Evolutionary conservation across 2,113 vertebrate genomes (phyloP).

Genomic region (Lepisosteus osseus): DNA sequence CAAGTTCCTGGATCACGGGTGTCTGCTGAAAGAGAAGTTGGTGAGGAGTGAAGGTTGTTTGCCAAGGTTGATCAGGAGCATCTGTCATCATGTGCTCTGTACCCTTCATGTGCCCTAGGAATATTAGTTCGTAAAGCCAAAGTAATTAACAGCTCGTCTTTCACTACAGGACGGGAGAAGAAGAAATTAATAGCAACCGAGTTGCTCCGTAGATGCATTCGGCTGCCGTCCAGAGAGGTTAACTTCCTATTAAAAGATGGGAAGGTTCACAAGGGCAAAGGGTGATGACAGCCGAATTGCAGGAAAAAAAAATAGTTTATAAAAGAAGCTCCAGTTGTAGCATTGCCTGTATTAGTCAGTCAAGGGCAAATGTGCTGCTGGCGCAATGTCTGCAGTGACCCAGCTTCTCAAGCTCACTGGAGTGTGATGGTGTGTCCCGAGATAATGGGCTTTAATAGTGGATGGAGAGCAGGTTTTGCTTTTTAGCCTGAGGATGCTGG

Average conservation of each 20-base stretch:
- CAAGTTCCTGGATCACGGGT: not conserved
- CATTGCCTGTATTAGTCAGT: slow-evolving; percentile 16
- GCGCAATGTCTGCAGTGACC: slow-evolving; percentile 30
- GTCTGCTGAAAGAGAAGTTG: not conserved
- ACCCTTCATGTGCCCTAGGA: slow-evolving; percentile 29
- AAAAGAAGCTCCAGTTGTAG: not conserved
- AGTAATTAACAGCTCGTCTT: slow-evolving; percentile 42
- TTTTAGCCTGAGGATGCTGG: slow-evolving; percentile 11
- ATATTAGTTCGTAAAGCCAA: slow-evolving; percentile 32
- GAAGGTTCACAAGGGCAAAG: slow-evolving; percentile 11
- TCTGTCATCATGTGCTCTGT: slow-evolving; percentile 30
- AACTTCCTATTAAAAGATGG: slow-evolving; percentile 17
- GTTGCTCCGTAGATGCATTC: slow-evolving; percentile 50
- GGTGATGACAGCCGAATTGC: not conserved
- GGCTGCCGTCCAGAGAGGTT: slow-evolving; percentile 25
- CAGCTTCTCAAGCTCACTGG: slow-evolving; percentile 12
- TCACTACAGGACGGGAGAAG: slow-evolving; percentile 36
- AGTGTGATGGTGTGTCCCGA: slow-evolving; percentile 1
- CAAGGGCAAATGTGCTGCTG: slow-evolving; percentile 15
- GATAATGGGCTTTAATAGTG: slow-evolving; percentile 27
- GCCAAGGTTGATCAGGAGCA: slow-evolving; percentile 34
- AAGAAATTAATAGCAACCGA: slow-evolving; percentile 48
- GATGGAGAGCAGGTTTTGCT: not conserved
- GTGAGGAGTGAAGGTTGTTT: slow-evolving; percentile 35
- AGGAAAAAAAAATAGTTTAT: not conserved